These are phyloP conservation scores for Polyommatus iphigenia DNA, from an alignment of 2,888 invertebrate genomes.

Conservation along the genomic window DNA sequence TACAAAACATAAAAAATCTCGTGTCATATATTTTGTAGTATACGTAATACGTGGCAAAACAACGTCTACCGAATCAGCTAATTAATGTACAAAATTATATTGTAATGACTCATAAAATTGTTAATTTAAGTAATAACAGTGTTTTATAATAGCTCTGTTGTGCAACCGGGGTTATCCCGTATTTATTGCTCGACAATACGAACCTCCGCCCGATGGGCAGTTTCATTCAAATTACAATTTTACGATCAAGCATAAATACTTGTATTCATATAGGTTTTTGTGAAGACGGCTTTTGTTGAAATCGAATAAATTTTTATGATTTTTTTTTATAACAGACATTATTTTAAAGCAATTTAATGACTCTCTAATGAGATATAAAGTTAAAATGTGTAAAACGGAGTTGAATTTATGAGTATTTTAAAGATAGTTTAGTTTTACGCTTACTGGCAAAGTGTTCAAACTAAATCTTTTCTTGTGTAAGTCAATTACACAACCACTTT, in stretches of 20 bases:
- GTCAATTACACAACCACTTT: not conserved
- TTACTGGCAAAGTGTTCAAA: not conserved
- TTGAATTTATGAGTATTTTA: not conserved
- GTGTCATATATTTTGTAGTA: too few relatives aligned
- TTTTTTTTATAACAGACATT: not conserved
- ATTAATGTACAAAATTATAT: not conserved
- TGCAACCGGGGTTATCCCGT: conserved; percentile 21
- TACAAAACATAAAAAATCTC: too few relatives aligned
- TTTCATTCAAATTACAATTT: conserved; percentile 41
- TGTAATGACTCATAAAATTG: not conserved
- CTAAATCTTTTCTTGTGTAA: not conserved
- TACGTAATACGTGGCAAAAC: too few relatives aligned
- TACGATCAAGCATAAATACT: conserved; percentile 38
- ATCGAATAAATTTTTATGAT: conserved; percentile 12
- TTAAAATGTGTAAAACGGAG: not conserved
- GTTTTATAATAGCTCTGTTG: conserved; percentile 20
- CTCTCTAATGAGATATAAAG: not conserved
- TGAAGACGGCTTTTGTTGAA: conserved; percentile 2
- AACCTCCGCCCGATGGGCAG: conserved; percentile 38
- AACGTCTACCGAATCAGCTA: too few relatives aligned
- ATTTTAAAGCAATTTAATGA: not conserved
- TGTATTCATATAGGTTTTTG: conserved; percentile 22
- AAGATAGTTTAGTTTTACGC: too few relatives aligned
- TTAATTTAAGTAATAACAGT: too few relatives aligned
- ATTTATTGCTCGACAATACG: conserved; percentile 40